Evolutionary conservation across 2,797 vertebrate genomes (phyloP), one percentile per base, ranked within the genome.

Genomic region (Cuniculus paca): DNA sequence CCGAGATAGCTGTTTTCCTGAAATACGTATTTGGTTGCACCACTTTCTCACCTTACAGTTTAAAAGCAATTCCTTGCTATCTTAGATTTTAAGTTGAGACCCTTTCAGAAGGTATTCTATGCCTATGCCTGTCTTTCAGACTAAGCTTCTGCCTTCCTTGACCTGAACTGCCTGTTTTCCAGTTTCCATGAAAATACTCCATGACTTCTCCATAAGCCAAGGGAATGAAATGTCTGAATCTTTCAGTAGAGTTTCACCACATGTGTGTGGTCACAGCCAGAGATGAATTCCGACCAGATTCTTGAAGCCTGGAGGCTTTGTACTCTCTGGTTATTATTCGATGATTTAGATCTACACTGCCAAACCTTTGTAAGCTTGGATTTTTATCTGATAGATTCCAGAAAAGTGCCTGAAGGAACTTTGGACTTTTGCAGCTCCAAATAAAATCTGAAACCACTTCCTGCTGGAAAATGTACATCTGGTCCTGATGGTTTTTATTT

Each of bases 361-460:
- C 74, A 97, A 90, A 42, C 5, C 39, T 45, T 90, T 95, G 86
- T 93, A 70, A 92, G 34, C 0, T 14, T 12, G 24, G 52, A 70
- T 22, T 96, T 92, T 52, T 52, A 95, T 68, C 86, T 97, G 45
- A 78, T 65, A 26, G 90, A 74, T 90, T 97, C 56, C 68, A 95
- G 86, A 68, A 95, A 97, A 93, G 28, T 83, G 70, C 45, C 78
- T 95, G 78, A 91, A 63, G 39, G 19, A 90, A 94, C 50, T 74
- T 90, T 60, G 78, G 77, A 91, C 70, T 68, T 97, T 92, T 31
- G 31, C 14, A 72, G 86, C 78, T 97, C 95, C 93, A 74, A 77
- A 61, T 82, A 92, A 81, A 95, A 94, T 84, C 83, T 45, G 92
- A 95, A 97, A 97, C 63, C 86, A 82, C 19, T 98, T 96, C 91